Conservation (phyloP, 1,140 invertebrate species). For the Scaptomyza pallida region DNA sequence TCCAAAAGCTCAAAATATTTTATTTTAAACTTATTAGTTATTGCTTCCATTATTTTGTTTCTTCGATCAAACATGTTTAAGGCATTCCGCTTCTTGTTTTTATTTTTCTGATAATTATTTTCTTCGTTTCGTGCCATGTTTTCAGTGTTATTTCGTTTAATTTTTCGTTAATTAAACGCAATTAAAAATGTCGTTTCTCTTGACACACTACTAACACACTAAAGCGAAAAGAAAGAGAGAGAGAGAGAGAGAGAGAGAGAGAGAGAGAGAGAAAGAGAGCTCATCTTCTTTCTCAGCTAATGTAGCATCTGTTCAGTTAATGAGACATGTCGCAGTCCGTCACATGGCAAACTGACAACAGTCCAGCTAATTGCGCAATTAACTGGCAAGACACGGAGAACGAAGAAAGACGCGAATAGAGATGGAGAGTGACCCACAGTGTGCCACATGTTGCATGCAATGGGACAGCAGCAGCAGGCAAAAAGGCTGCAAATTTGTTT, state of each 20-base stretch:
- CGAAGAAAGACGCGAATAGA: background rate
- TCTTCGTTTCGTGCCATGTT: slow-evolving; percentile 5
- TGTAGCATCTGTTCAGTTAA: slow-evolving; percentile 57
- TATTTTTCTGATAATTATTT: slow-evolving; percentile 8
- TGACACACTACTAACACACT: slow-evolving; percentile 28
- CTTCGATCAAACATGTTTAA: too few species aligned
- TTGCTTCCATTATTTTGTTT: too few species aligned
- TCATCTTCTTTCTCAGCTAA: background rate
- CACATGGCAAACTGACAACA: slow-evolving; percentile 71
- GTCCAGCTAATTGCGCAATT: slow-evolving; percentile 76
- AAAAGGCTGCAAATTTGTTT: slow-evolving; percentile 59
- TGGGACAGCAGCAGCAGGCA: slow-evolving; percentile 4
- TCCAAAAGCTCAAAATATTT: too few species aligned
- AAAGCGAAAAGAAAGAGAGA: background rate
- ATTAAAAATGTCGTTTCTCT: slow-evolving; percentile 60
- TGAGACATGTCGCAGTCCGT: slow-evolving; percentile 71
- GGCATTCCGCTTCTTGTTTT: too few species aligned
- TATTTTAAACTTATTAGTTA: too few species aligned
- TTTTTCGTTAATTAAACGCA: slow-evolving; percentile 79
- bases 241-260: background rate
- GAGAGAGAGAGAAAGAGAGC: too few species aligned
- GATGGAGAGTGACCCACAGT: slow-evolving; percentile 30
- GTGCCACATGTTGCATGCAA: slow-evolving; percentile 72
- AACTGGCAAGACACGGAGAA: slow-evolving; percentile 47
- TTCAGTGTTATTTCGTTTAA: slow-evolving; percentile 71